Evolutionary conservation across 2,797 vertebrate genomes (phyloP).

Genomic region (Hyperoplus lanceolatus): DNA sequence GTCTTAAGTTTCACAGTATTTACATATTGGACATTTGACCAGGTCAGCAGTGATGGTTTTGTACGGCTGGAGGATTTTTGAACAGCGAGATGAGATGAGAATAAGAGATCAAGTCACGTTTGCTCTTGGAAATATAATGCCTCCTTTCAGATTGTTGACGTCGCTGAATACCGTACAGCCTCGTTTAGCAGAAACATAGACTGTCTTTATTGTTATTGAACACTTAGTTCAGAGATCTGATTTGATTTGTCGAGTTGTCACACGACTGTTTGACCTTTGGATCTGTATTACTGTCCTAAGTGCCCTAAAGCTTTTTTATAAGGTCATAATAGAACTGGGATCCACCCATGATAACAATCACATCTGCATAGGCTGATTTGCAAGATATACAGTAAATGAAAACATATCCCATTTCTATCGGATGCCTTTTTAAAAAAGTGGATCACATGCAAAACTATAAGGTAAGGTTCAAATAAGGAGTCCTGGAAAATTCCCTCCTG

Average conservation of each 20-base stretch:
- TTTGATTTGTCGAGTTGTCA: conserved; percentile 39
- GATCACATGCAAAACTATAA: background rate
- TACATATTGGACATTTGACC: conserved; percentile 18
- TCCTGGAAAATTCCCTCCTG: conserved; percentile 1
- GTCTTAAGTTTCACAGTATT: conserved; percentile 22
- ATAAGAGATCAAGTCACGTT: conserved; percentile 24
- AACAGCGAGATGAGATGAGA: conserved; percentile 13
- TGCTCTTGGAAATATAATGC: conserved; percentile 19
- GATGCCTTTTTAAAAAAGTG: conserved; percentile 10
- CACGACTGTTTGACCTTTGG: conserved; percentile 44
- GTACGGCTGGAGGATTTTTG: conserved; percentile 14
- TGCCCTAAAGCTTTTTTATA: conserved; percentile 1
- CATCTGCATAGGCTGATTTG: background rate
- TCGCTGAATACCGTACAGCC: background rate
- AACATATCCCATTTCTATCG: background rate
- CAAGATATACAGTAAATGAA: background rate
- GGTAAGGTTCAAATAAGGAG: background rate
- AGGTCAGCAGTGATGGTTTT: conserved; percentile 36
- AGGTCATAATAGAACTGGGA: background rate
- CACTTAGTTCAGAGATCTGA: conserved; percentile 4
- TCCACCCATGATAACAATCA: background rate
- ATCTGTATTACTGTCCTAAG: conserved; percentile 2
- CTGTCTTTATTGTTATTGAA: background rate
- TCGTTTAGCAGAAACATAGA: conserved; percentile 13
- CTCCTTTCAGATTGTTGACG: conserved; percentile 9